Percentiles rank a stretch among this genome's conserved stretches.
Conservation (phyloP, 23 tunicate species). For the Halocynthia roretzi region DNA sequence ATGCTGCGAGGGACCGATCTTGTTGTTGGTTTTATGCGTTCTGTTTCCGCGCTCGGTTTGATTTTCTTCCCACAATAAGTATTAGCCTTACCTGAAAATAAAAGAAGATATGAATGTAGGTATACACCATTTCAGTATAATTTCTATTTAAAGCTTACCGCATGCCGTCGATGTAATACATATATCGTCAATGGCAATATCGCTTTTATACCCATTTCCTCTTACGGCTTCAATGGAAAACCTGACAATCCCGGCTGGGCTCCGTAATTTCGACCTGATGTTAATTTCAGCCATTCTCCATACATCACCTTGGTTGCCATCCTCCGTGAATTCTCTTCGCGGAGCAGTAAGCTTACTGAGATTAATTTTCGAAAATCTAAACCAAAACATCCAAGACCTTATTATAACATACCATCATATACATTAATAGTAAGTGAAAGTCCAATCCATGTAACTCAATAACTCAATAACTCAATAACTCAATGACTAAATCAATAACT, state of each 20-base stretch:
- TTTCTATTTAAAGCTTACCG: conserved; percentile 30
- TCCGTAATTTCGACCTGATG: conserved; percentile 22
- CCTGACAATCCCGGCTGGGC: conserved; percentile 31
- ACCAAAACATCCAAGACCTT: background rate
- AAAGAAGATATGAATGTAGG: background rate
- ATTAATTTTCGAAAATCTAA: conserved; percentile 15
- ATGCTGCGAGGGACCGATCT: background rate
- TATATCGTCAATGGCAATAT: conserved; percentile 78
- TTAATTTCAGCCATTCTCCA: conserved; percentile 50
- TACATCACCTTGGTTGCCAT: conserved; percentile 28
- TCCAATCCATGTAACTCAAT: too few species aligned
- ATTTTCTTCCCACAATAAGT: background rate
- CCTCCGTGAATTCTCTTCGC: background rate
- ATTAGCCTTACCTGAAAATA: background rate
- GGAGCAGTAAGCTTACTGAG: background rate
- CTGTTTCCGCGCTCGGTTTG: conserved; percentile 6
- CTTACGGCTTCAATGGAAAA: conserved; percentile 43
- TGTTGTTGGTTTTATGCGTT: conserved; percentile 7
- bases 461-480: too few species aligned
- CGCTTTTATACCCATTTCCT: conserved; percentile 49
- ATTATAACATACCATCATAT: background rate
- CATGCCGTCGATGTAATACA: conserved; percentile 85
- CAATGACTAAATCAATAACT: too few species aligned
- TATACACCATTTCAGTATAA: too few species aligned
- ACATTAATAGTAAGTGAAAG: too few species aligned